These are phyloP conservation scores for Polydesmus complanatus DNA, from an alignment of 2,888 invertebrate genomes.

Conservation along the genomic window DNA sequence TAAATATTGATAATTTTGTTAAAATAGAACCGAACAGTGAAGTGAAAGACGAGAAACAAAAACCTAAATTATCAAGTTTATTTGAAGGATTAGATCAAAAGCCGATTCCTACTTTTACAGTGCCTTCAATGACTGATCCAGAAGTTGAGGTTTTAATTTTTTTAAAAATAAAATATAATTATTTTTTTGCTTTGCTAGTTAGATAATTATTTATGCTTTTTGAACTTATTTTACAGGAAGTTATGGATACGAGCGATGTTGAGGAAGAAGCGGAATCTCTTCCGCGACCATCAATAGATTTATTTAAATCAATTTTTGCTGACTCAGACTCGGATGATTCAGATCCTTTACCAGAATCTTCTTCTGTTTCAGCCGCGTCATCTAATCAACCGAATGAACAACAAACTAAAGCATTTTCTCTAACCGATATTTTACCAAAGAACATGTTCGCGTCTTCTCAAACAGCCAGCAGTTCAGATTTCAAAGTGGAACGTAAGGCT, in stretches of 20 bases:
- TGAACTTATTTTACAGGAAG: not conserved
- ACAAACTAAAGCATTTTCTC: not conserved
- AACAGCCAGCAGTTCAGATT: not conserved
- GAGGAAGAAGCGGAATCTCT: constrained; percentile 27
- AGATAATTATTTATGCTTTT: not conserved
- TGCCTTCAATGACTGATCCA: constrained; percentile 22
- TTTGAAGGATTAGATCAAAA: constrained; percentile 16
- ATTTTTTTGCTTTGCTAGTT: no score
- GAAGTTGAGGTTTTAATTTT: constrained; percentile 19
- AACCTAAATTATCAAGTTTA: constrained; percentile 7
- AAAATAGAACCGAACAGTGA: no score
- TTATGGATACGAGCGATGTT: not conserved
- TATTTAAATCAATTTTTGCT: constrained; percentile 80
- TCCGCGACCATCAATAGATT: constrained; percentile 49
- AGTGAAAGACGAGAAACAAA: no score
- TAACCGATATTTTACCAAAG: not conserved
- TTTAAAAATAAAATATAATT: no score
- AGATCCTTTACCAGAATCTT: no score
- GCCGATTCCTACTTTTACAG: not conserved
- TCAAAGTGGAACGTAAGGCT: not conserved
- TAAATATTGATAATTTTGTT: no score
- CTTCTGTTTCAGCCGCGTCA: constrained; percentile 3
- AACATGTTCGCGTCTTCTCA: not conserved
- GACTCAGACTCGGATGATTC: constrained; percentile 53
- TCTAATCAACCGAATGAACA: not conserved